phyloP scores from a whole-genome alignment of 2,888 invertebrate species.

The Dryocosmus kuriphilus region DNA sequence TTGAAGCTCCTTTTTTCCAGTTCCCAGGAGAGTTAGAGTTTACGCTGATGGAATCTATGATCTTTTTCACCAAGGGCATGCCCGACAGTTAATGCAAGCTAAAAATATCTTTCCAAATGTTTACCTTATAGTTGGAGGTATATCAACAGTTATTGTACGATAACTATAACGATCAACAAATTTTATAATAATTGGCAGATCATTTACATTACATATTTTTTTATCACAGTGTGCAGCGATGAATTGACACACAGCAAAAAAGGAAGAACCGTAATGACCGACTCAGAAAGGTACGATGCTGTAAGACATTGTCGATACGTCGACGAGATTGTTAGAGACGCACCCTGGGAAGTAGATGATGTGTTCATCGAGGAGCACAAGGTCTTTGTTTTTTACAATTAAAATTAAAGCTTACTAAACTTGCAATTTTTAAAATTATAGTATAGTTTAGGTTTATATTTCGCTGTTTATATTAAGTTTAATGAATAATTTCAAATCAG shows the following conservation, averaged over 20 bases:
- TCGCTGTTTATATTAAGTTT: no score
- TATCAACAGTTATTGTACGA: constrained; percentile 18
- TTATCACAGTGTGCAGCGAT: constrained; percentile 90
- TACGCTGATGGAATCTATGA: constrained; percentile 99
- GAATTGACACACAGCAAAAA: constrained; percentile 93
- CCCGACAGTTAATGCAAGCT: constrained; percentile 96
- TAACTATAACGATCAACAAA: neutral
- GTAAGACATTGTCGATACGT: constrained; percentile 98
- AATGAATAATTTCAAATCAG: no score
- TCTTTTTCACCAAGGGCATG: constrained; percentile 99
- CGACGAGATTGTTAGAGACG: constrained; percentile 96
- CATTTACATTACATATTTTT: neutral
- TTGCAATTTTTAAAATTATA: no score
- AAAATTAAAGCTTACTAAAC: neutral
- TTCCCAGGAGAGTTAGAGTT: constrained; percentile 91
- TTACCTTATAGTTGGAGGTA: constrained; percentile 98
- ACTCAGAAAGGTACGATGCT: constrained; percentile 97
- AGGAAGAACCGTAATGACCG: constrained; percentile 97
- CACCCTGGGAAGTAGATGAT: constrained; percentile 96
- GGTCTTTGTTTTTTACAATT: constrained; percentile 73
- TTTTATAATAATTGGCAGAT: neutral
- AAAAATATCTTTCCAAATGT: constrained; percentile 97
- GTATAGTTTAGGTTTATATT: no score
- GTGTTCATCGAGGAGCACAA: constrained; percentile 94
- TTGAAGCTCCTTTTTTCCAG: constrained; percentile 74